Evolutionary conservation across 2,113 vertebrate genomes (phyloP), one percentile per base, ranked within the genome.

Genomic region (Syngnathus scovelli): DNA sequence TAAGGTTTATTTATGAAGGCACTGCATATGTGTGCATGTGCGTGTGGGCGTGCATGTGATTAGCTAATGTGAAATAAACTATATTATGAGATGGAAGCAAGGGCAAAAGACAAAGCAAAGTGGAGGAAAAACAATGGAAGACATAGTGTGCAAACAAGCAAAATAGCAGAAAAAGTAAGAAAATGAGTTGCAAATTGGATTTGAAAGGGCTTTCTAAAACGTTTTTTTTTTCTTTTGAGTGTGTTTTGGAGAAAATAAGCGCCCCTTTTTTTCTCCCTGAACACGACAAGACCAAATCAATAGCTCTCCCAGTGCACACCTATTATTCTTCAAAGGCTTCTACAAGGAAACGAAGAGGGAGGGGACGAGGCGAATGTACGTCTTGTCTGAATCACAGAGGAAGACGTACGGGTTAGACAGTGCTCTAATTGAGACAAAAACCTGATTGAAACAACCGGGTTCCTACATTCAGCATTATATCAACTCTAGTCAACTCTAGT

Each of bases 241-340:
- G 69, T 80, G 73, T 86, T 86, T 84, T 84, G 70, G 72, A 79
- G 75, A 81, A 80, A 86, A 87, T 85, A 80, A 87, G 82, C 66
- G 79, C 70, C 64, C 65, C 77, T 83, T 81, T 78, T 75, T 81
- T 79, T 71, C 75, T 79, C 78, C 72, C 64, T 44, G 69, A 81
- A 71, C 75, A 70, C 6, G 36, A 68, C 39, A 51, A 78, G 77
- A 79, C 78, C 73, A 76, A 84, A 89, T 89, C 87, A 84, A 87
- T 89, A 87, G 69, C 11, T 21, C 61, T 81, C 79, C 79, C 83
- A 76, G 76, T 56, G 77, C 67, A 76, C 63, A 68, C 62, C 74
- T 81, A 83, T 84, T 86, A 82, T 83, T 85, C 81, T 86, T 88
- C 83, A 84, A 87, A 84, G 79, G 64, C 71, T 81, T 66, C 77